phyloP scores from a whole-genome alignment of 2,888 invertebrate species.

The Polia nebulosa region DNA sequence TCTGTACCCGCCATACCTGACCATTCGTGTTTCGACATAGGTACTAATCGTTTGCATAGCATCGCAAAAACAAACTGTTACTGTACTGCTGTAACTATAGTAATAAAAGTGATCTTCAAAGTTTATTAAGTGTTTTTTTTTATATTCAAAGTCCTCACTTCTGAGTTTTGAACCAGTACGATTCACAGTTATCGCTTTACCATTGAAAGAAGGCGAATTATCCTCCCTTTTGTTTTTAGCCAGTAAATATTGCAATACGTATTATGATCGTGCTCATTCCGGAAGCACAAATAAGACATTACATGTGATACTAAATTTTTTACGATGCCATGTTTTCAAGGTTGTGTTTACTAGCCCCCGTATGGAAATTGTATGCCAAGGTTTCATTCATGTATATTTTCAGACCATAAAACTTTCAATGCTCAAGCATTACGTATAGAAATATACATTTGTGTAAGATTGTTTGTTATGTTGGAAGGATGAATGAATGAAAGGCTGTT shows the following conservation, averaged over 20 bases:
- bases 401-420: not conserved
- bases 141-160: too few species aligned
- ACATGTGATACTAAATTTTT: conserved; percentile 22
- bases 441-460: not conserved
- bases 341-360: conserved; percentile 5
- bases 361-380: conserved; percentile 30
- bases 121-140: too few species aligned
- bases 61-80: too few species aligned
- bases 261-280: not conserved
- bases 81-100: too few species aligned
- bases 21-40: too few species aligned
- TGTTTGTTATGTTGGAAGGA: not conserved
- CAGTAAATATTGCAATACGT: conserved; percentile 1
- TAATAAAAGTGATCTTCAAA: too few species aligned
- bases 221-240: not conserved
- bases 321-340: conserved; percentile 29
- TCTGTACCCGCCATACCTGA: too few species aligned
- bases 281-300: conserved; percentile 35
- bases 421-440: not conserved
- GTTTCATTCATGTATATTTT: not conserved
- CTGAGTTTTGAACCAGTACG: too few species aligned
- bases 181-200: too few species aligned
- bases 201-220: not conserved
- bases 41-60: too few species aligned
- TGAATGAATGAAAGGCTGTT: not conserved